These are phyloP conservation scores for Salticus scenicus DNA, from an alignment of 2,888 invertebrate genomes.

Conservation along the genomic window DNA sequence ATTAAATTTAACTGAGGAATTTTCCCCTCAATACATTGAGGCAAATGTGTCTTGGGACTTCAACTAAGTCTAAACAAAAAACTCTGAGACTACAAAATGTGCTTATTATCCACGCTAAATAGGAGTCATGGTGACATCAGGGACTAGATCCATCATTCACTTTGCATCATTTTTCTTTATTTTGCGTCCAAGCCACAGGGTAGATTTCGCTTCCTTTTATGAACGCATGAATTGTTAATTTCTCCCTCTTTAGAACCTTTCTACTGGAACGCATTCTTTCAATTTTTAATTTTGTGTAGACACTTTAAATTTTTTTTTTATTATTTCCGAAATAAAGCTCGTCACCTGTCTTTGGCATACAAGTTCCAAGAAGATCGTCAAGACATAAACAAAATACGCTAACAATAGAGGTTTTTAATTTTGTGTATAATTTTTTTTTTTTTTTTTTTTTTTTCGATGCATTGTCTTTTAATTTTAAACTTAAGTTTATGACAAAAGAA, in stretches of 20 bases:
- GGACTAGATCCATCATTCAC: slow-evolving; percentile 57
- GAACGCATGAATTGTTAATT: slow-evolving; percentile 65
- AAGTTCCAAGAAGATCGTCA: slow-evolving; percentile 17
- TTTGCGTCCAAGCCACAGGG: slow-evolving; percentile 15
- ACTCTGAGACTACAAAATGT: slow-evolving; percentile 17
- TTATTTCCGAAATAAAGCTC: slow-evolving; percentile 43
- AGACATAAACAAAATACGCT: slow-evolving; percentile 46
- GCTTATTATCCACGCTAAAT: slow-evolving; percentile 43
- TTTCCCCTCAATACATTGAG: no score
- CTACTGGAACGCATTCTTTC: slow-evolving; percentile 15
- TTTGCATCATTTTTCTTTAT: slow-evolving; percentile 60
- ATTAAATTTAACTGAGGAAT: no score
- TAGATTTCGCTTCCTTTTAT: slow-evolving; percentile 25
- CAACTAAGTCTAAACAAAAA: no score
- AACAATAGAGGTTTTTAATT: slow-evolving; percentile 1
- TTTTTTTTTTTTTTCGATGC: neutral
- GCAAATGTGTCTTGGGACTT: no score
- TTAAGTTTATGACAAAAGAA: neutral
- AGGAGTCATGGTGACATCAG: slow-evolving; percentile 48
- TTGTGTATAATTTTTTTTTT: neutral
- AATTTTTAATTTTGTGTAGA: slow-evolving; percentile 27
- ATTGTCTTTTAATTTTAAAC: slow-evolving; percentile 8
- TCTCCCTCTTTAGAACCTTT: slow-evolving; percentile 49
- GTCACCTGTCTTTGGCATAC: slow-evolving; percentile 54
- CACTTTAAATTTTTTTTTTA: slow-evolving; percentile 55